Evolutionary conservation across 2,888 invertebrate species (phyloP).

Genomic region (Hydropsyche betteni): DNA sequence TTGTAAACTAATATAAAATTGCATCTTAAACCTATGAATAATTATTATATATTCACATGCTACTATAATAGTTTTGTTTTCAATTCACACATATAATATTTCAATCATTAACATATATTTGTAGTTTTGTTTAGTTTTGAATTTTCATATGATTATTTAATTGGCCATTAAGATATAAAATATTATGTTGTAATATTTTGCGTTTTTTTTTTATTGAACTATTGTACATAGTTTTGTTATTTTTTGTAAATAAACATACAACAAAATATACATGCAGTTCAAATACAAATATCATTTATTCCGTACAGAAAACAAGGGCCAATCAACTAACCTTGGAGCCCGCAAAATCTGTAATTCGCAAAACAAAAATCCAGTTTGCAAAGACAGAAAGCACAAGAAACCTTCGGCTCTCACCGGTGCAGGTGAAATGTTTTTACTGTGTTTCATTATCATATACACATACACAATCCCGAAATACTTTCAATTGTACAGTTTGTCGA

Average conservation of each 20-base stretch:
- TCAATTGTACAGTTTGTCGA: too few relatives aligned
- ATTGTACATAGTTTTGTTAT: not conserved
- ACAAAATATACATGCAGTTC: not conserved
- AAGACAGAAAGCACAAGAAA: constrained; percentile 70
- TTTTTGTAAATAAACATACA: not conserved
- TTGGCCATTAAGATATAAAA: too few relatives aligned
- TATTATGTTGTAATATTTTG: too few relatives aligned
- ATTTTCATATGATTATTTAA: too few relatives aligned
- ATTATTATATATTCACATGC: too few relatives aligned
- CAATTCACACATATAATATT: too few relatives aligned
- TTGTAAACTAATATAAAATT: too few relatives aligned
- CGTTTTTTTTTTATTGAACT: too few relatives aligned
- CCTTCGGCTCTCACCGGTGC: constrained; percentile 75
- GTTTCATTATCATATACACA: constrained; percentile 32
- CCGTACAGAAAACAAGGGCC: constrained; percentile 53
- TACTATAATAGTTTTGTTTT: too few relatives aligned
- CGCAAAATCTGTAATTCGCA: constrained; percentile 56
- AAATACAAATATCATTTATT: constrained; percentile 22
- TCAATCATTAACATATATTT: too few relatives aligned
- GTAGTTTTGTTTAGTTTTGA: too few relatives aligned
- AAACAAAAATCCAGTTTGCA: constrained; percentile 64
- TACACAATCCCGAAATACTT: constrained; percentile 1
- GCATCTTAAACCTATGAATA: too few relatives aligned
- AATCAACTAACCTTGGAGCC: constrained; percentile 61
- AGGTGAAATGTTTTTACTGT: constrained; percentile 61